Evolutionary conservation across 1,140 invertebrate genomes (phyloP).

Genomic region (Dendrolimus punctatus): DNA sequence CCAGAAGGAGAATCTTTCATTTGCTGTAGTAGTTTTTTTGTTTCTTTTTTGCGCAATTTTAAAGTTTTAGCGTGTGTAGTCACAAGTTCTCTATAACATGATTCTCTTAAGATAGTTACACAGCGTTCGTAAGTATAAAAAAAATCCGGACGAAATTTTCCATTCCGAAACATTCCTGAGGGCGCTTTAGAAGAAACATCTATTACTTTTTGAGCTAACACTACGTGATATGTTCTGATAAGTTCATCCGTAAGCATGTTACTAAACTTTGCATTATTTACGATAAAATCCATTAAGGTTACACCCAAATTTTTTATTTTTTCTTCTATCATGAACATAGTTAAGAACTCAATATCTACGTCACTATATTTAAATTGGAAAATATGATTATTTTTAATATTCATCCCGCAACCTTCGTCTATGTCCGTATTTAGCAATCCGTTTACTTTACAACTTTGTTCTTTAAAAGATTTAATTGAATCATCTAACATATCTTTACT

Average conservation of each 20-base stretch:
- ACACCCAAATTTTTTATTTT: slow-evolving; percentile 8
- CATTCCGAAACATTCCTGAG: slow-evolving; percentile 3
- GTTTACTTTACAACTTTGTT: slow-evolving; percentile 9
- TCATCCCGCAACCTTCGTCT: too few species aligned
- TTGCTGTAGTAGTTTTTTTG: slow-evolving; percentile 3
- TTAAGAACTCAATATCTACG: slow-evolving; percentile 9
- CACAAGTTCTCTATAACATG: slow-evolving; percentile 7
- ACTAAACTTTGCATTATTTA: slow-evolving; percentile 3
- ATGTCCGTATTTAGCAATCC: slow-evolving; percentile 9
- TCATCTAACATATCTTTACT: slow-evolving; percentile 10
- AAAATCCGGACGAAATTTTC: slow-evolving; percentile 13
- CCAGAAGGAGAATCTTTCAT: slow-evolving; percentile 5
- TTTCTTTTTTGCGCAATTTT: slow-evolving; percentile 8
- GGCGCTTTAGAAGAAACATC: not conserved
- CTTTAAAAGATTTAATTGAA: slow-evolving; percentile 2
- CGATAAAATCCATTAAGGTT: slow-evolving; percentile 10
- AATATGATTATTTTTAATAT: not conserved
- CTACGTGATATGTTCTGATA: slow-evolving; percentile 13
- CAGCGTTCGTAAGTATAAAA: slow-evolving; percentile 7
- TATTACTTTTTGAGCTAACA: slow-evolving; percentile 11
- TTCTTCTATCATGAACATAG: slow-evolving; percentile 8
- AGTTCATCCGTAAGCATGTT: slow-evolving; percentile 9
- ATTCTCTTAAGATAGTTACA: slow-evolving; percentile 9
- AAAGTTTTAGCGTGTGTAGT: slow-evolving; percentile 7
- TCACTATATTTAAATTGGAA: slow-evolving; percentile 15